Conservation (phyloP, 2,888 invertebrate genomes). For the Sepioteuthis lessoniana region DNA sequence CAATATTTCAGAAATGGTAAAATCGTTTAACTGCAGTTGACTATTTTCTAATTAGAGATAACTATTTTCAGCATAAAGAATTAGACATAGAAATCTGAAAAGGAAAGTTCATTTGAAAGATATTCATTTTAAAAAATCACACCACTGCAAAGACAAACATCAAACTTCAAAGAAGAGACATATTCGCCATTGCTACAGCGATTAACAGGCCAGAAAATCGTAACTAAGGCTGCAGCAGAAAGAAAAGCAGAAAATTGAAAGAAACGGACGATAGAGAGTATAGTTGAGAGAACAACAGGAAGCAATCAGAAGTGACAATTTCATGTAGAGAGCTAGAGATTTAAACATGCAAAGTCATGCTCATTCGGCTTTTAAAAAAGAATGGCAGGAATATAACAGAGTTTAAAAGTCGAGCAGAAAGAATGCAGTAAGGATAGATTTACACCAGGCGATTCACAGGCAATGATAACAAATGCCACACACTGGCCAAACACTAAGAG, state of each 20-base stretch:
- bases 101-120: no score
- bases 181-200: neutral
- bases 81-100: no score
- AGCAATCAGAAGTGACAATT: neutral
- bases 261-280: neutral
- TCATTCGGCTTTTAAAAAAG: neutral
- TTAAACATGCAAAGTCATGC: neutral
- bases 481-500: neutral
- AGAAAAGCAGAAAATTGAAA: neutral
- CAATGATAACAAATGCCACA: neutral
- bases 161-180: neutral
- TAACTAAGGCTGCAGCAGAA: neutral
- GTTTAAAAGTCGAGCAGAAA: neutral
- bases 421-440: neutral
- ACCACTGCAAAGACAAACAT: neutral
- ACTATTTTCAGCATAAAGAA: no score
- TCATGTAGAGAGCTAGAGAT: neutral
- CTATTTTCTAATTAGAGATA: no score
- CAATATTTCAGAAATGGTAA: no score
- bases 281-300: neutral
- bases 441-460: neutral
- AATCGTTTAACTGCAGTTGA: no score
- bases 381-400: neutral
- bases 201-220: neutral
- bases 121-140: neutral